Percentiles rank a stretch among this genome's conserved stretches.
phyloP scores from a whole-genome alignment of 2,797 vertebrate species.

The Cynodonichthys magdalenae region DNA sequence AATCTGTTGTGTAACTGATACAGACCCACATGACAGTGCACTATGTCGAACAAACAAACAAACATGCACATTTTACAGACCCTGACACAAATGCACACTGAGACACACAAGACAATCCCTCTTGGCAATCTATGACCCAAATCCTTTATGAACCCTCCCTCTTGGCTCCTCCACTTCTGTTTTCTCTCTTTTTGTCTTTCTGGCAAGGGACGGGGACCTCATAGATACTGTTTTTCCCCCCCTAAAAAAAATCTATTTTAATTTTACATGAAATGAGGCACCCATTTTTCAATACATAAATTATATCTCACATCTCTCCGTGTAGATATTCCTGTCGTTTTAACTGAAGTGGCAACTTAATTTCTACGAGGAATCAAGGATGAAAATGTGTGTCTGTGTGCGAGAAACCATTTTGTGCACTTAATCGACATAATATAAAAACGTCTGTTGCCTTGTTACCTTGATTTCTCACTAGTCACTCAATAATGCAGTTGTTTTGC shows the following conservation, averaged over 20 bases:
- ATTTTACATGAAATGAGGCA: constrained; percentile 42
- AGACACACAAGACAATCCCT: constrained; percentile 62
- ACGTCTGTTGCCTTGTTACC: background rate
- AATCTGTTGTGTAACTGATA: constrained; percentile 37
- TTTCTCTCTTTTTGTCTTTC: constrained; percentile 65
- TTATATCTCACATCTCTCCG: constrained; percentile 1
- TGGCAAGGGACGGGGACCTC: constrained; percentile 57
- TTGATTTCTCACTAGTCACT: background rate
- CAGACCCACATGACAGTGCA: constrained; percentile 25
- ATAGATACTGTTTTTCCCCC: constrained; percentile 28
- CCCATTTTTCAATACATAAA: constrained; percentile 28
- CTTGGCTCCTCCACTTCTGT: constrained; percentile 58
- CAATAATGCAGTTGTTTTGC: background rate
- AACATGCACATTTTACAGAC: constrained; percentile 40
- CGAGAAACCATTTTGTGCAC: background rate
- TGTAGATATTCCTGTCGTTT: constrained; percentile 24
- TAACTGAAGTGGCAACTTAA: constrained; percentile 19
- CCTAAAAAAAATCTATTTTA: constrained; percentile 22
- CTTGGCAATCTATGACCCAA: constrained; percentile 79
- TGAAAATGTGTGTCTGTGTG: background rate
- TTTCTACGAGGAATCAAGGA: constrained; percentile 1
- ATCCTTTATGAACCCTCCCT: constrained; percentile 70
- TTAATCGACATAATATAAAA: constrained; percentile 7
- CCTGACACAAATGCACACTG: constrained; percentile 27
- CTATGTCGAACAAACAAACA: constrained; percentile 19